Base-by-base conservation (phyloP, 1,140 invertebrate genomes). In the Drosophila varians region DNA sequence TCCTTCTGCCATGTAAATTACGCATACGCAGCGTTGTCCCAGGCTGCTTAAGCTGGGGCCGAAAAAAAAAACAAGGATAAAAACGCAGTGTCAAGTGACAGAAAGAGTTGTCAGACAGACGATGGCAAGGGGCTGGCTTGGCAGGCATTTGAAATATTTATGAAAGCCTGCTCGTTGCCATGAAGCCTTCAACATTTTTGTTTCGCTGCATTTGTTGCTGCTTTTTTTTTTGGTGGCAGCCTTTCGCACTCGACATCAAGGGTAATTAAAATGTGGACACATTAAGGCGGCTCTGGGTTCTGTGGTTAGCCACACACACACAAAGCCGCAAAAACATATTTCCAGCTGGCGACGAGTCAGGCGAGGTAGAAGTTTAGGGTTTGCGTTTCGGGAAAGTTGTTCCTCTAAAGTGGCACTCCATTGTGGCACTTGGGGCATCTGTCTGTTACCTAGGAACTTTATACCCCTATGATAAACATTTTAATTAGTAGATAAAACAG, bases 201-300 rank as follows among this genome's bases (percentile, higher is more conserved):
- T 28, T 25, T 11, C 25, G 1, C 7, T 31, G 3, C 1, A n/a
- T 36, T 16, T 57, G 55, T 49, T 65, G 53, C 21, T 14, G 28
- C 51, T 70, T 77, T 65, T 54, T 49, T 53, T 61, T 74, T 72
- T 23, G 56, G 70, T 65, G 40, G 40, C 55, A 61, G 69, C 57
- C 57, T 52, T 83, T 48, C 76, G 74, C 64, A 74, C 79, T 78
- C 74, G 61, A 83, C 80, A 74, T 83, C 75, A 79, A 84, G 65
- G 79, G 77, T 83, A 83, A 83, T 83, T 83, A 66, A 75, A 75
- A 69, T 79, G 80, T 79, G 73, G 77, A 73, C 75, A 72, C 75
- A 78, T 79, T 79, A 76, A 23, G 38, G 49, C 36, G 43, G 43
- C 74, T 71, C 23, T 21, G 28, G 42, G 47, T 47, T 16, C 61